Evolutionary conservation across 2,888 invertebrate genomes (phyloP).

Genomic region (Parelbella ahira): DNA sequence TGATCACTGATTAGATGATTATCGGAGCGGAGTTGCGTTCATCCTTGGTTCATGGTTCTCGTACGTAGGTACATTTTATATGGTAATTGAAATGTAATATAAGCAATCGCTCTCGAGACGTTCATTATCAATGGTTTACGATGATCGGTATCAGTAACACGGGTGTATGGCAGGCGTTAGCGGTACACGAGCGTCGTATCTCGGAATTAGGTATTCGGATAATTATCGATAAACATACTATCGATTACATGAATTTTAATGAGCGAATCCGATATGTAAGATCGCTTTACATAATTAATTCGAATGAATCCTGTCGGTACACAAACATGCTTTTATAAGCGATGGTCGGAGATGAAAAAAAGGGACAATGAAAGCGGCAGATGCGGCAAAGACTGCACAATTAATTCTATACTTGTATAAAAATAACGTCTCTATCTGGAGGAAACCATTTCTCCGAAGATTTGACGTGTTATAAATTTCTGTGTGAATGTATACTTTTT

Average conservation of each 20-base stretch:
- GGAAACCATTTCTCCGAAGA: slow-evolving; percentile 75
- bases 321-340: slow-evolving; percentile 29
- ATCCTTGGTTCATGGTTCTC: slow-evolving; percentile 45
- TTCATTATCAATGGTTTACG: slow-evolving; percentile 64
- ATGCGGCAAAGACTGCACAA: slow-evolving; percentile 65
- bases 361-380: slow-evolving; percentile 60
- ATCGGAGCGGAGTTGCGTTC: slow-evolving; percentile 67
- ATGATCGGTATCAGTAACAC: slow-evolving; percentile 47
- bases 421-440: slow-evolving; percentile 71
- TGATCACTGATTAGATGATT: slow-evolving; percentile 79
- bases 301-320: slow-evolving; percentile 14
- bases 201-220: slow-evolving; percentile 46
- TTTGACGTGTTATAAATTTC: slow-evolving; percentile 78
- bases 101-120: slow-evolving; percentile 59
- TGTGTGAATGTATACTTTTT: slow-evolving; percentile 55
- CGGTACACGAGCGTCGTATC: slow-evolving; percentile 42
- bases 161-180: slow-evolving; percentile 35
- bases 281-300: slow-evolving; percentile 29
- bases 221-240: slow-evolving; percentile 55
- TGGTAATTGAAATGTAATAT: slow-evolving; percentile 78
- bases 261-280: slow-evolving; percentile 46
- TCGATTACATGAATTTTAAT: slow-evolving; percentile 64
- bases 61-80: slow-evolving; percentile 60
- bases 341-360: slow-evolving; percentile 40
- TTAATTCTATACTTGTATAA: slow-evolving; percentile 69